A percentile compares a stretch with the other conserved stretches of the same genome.
These are phyloP conservation scores for Pogonomyrmex barbatus DNA, from an alignment of 1,140 invertebrate species.

Conservation along the genomic window DNA sequence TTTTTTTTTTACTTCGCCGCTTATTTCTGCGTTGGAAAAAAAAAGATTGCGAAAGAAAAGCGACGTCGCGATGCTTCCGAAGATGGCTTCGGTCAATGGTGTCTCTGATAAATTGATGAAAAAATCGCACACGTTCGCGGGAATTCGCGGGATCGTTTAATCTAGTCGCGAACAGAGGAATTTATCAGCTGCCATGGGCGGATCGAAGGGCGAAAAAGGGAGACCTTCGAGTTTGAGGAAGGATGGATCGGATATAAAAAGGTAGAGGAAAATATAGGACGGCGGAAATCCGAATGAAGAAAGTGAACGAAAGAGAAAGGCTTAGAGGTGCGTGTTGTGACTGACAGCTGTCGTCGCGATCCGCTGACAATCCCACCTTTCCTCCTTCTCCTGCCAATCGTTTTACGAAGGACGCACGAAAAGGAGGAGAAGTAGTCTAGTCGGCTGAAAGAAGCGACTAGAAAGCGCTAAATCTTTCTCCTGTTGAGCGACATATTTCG, in stretches of 20 bases:
- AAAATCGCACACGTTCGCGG: neutral
- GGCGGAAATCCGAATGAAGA: neutral
- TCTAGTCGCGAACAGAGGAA: neutral
- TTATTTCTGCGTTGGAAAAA: neutral
- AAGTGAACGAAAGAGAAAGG: constrained; percentile 13
- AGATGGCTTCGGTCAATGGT: neutral
- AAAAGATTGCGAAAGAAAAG: neutral
- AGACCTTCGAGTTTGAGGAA: neutral
- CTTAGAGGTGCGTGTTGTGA: constrained; percentile 25
- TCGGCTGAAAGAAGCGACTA: constrained; percentile 17
- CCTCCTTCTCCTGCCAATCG: neutral
- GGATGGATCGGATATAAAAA: constrained; percentile 1
- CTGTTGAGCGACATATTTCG: neutral
- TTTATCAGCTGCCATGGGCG: neutral
- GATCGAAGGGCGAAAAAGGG: neutral
- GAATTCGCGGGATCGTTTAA: neutral
- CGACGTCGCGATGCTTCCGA: neutral
- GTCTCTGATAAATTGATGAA: neutral
- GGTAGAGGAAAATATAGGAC: constrained; percentile 2
- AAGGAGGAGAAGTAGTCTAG: neutral
- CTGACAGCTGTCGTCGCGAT: constrained; percentile 34
- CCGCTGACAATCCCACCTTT: neutral
- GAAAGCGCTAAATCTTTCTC: constrained; percentile 1
- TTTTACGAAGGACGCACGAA: neutral
- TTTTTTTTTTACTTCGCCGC: neutral